These are phyloP conservation scores for Pogonophryne albipinna DNA, from an alignment of 2,797 vertebrate species.

Conservation along the genomic window DNA sequence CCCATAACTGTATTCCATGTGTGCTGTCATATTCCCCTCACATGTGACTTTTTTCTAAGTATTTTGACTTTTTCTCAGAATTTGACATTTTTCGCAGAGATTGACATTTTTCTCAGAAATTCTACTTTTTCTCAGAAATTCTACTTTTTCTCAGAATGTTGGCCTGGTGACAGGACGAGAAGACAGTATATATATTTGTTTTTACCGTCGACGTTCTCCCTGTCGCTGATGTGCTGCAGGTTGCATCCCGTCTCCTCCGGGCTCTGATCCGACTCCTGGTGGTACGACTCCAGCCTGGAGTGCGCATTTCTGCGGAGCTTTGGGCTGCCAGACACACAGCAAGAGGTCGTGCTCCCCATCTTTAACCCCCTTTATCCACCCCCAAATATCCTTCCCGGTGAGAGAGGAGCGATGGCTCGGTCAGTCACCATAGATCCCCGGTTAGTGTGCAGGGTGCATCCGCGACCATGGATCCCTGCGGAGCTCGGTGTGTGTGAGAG, in stretches of 20 bases:
- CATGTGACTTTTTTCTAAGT: background rate
- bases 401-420: conserved; percentile 11
- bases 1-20: background rate
- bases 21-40: background rate
- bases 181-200: background rate
- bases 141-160: no score
- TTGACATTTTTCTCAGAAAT: no score
- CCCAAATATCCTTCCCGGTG: conserved; percentile 2
- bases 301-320: conserved; percentile 91
- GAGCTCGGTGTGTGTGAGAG: conserved; percentile 9
- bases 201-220: conserved; percentile 92
- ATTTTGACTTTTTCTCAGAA: no score
- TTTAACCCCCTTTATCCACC: background rate
- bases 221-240: conserved; percentile 95
- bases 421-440: conserved; percentile 39
- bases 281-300: conserved; percentile 91
- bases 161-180: background rate
- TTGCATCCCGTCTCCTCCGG: conserved; percentile 91
- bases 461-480: conserved; percentile 42
- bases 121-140: no score
- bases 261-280: conserved; percentile 90
- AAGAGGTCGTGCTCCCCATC: conserved; percentile 93
- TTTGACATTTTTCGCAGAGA: no score
- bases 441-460: conserved; percentile 31
- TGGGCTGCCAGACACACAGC: conserved; percentile 92